Base-by-base conservation (phyloP, 2,797 vertebrate species). In the Taeniopygia guttata region DNA sequence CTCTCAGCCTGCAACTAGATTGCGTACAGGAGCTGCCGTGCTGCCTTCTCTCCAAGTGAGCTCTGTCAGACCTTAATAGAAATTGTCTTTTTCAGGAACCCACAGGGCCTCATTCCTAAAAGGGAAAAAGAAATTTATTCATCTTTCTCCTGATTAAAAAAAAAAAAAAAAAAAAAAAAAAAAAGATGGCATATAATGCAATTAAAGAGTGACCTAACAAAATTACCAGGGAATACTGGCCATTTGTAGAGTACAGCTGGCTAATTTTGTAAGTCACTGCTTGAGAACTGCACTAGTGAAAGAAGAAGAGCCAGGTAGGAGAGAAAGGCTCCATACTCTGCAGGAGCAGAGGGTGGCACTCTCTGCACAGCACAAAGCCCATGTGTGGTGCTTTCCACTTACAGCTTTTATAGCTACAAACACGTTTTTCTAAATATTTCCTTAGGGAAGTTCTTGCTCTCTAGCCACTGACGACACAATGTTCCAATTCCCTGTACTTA, bases 291-390 rank as follows among this genome's bases (percentile, higher is more conserved):
- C 42, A 17, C 14, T 13, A 34, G 38, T 7, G 4, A 55, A 56
- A 58, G 63, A 68, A 56, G 72, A 74, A 79, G 56, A 67, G 21
- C 18, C 45, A 27, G 42, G 34, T 27, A n/a, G 43, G n/a, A 58
- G 34, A n/a, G 86, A 54, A 90, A 78, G 45, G 87, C 87, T 95
- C 56, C 64, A n/a, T 94, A 80, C 95, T 34, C 93, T 45, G 58
- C 56, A 56, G 67, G 68, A 88, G 90, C 96, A 94, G 95, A 82
- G 89, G 96, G 93, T 96, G 96, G 95, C 96, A 82, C 73, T 90
- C 75, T 95, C 80, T 88, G 92, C 94, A 95, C 90, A 92, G 90
- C 62, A 45, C 68, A 95, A 80, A 86, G 36, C 18, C 30, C 4
- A 0, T 30, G 42, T 0, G 0, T 51, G 20, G 11, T 52, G 54